Percentiles rank a stretch among this genome's conserved stretches.
Evolutionary conservation across 2,797 vertebrate species (phyloP).

Genomic region (Enteromius argenteus): DNA sequence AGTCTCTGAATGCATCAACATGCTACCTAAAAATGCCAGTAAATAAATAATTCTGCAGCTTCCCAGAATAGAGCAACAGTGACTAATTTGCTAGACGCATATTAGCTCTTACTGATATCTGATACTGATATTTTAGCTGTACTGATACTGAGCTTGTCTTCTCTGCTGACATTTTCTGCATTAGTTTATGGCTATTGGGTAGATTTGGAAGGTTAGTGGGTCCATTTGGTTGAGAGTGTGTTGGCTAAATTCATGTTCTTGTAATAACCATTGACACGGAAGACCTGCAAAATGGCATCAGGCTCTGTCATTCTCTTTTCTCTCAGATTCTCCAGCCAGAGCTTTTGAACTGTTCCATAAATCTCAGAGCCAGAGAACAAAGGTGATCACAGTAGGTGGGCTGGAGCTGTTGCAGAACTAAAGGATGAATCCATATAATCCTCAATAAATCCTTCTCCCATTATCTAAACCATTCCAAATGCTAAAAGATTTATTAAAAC

Average conservation of each 20-base stretch:
- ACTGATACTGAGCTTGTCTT: not conserved
- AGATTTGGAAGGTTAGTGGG: slow-evolving; percentile 4
- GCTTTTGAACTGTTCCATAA: slow-evolving; percentile 40
- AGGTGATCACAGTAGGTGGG: slow-evolving; percentile 37
- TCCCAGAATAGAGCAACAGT: not conserved
- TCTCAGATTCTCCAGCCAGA: slow-evolving; percentile 1
- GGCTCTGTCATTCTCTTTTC: not conserved
- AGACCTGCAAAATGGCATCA: not conserved
- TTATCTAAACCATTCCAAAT: slow-evolving; percentile 11
- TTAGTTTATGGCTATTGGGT: not conserved
- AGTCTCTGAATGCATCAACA: not conserved
- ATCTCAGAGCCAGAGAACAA: slow-evolving; percentile 31
- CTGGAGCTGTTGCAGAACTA: slow-evolving; percentile 27
- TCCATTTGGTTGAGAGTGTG: not conserved
- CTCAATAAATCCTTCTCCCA: slow-evolving; percentile 23
- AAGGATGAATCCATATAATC: slow-evolving; percentile 32
- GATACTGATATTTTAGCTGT: slow-evolving; percentile 23
- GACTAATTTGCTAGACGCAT: slow-evolving; percentile 21
- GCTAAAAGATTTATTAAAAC: slow-evolving; percentile 2
- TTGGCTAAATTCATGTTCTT: slow-evolving; percentile 10
- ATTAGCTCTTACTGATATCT: slow-evolving; percentile 5
- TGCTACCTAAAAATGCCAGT: slow-evolving; percentile 8
- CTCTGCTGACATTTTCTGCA: not conserved
- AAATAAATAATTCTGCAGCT: slow-evolving; percentile 6
- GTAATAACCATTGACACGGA: not conserved